These are phyloP conservation scores for Rotaria socialis DNA, from an alignment of 2,888 invertebrate species.

Conservation along the genomic window DNA sequence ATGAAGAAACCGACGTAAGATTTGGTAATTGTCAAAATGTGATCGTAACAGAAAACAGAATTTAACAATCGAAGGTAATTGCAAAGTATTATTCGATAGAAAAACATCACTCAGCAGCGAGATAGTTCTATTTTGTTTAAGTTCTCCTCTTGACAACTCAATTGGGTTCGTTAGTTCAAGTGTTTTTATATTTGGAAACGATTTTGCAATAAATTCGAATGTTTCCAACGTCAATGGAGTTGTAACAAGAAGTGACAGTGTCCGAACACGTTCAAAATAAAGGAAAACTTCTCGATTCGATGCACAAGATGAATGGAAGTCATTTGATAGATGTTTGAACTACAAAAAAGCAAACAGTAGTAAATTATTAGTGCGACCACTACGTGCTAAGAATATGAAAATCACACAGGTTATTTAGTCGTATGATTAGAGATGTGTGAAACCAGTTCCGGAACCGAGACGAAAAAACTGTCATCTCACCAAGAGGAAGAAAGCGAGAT, in stretches of 20 bases:
- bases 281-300: neutral
- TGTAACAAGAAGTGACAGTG: neutral
- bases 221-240: neutral
- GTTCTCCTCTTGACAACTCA: neutral
- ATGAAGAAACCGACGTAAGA: conserved; percentile 6
- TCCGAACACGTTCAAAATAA: neutral
- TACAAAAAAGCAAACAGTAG: neutral
- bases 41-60: neutral
- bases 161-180: conserved; percentile 1
- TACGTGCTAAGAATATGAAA: no score
- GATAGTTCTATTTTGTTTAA: neutral
- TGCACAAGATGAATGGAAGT: neutral
- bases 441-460: no score
- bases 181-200: neutral
- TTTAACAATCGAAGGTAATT: neutral
- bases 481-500: no score
- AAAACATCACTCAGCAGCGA: neutral
- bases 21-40: neutral
- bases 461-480: no score
- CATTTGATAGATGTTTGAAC: conserved; percentile 23
- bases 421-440: no score
- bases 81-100: neutral
- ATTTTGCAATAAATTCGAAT: neutral
- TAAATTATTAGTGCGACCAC: no score
- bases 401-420: no score